phyloP scores from a whole-genome alignment of 2,797 vertebrate genomes.

The Poliocrania exsul region DNA sequence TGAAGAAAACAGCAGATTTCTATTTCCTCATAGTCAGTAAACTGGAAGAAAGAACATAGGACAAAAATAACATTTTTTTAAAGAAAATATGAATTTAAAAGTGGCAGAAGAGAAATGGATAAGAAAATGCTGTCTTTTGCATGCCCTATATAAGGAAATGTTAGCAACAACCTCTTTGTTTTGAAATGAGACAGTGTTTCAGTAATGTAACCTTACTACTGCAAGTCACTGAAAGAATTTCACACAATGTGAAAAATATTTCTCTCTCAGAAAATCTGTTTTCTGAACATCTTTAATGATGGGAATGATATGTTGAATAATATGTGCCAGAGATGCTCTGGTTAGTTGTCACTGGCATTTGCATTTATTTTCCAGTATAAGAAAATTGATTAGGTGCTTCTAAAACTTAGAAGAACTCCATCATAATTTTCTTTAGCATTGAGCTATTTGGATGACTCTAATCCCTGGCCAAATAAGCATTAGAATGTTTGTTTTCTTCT shows the following conservation, averaged over 20 bases:
- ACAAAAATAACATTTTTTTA: neutral
- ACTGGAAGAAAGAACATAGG: neutral
- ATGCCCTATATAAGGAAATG: neutral
- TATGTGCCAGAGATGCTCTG: conserved; percentile 15
- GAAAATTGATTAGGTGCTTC: conserved; percentile 10
- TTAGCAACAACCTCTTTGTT: conserved; percentile 14
- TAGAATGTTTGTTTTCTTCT: neutral
- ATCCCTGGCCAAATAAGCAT: neutral
- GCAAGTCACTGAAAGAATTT: neutral
- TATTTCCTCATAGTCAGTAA: neutral
- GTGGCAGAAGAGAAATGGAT: neutral
- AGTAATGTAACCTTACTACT: neutral
- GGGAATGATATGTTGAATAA: conserved; percentile 39
- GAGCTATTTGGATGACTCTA: neutral
- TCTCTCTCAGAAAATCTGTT: neutral
- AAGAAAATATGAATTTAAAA: conserved; percentile 5
- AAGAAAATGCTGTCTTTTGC: neutral
- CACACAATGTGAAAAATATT: neutral
- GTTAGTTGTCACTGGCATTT: neutral
- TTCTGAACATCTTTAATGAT: neutral
- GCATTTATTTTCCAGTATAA: conserved; percentile 23
- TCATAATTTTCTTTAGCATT: neutral
- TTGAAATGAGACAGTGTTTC: neutral
- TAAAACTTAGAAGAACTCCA: neutral
- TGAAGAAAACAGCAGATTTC: neutral